Evolutionary conservation across 1,140 invertebrate genomes (phyloP).

Genomic region (Heliconius hewitsoni): DNA sequence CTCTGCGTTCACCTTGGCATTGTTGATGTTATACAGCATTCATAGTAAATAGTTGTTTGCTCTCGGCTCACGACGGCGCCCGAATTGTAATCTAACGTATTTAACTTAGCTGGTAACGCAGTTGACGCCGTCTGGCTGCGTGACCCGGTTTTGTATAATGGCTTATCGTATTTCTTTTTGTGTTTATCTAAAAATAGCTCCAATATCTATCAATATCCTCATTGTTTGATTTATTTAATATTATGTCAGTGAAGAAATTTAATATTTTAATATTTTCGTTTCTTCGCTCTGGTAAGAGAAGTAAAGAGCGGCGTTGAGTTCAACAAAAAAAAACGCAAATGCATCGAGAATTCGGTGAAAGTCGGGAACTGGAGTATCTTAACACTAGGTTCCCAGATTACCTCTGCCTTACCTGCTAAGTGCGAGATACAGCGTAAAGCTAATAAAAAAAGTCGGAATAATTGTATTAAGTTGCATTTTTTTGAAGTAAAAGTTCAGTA

Average conservation of each 20-base stretch:
- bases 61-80: neutral
- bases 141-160: conserved; percentile 7
- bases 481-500: no score
- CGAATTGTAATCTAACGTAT: neutral
- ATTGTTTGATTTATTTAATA: neutral
- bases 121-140: neutral
- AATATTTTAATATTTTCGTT: no score
- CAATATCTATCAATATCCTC: neutral
- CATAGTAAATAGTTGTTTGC: neutral
- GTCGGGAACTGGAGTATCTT: no score
- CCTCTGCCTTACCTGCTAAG: no score
- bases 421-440: no score
- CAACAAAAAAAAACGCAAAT: no score
- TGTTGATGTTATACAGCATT: conserved; percentile 2
- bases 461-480: no score
- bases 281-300: no score
- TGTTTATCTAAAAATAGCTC: neutral
- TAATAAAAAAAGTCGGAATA: no score
- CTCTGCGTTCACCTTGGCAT: conserved; percentile 21
- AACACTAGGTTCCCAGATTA: no score
- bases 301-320: no score
- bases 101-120: neutral
- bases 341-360: no score
- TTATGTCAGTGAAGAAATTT: neutral
- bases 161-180: conserved; percentile 7